Percentiles rank a stretch among this genome's conserved stretches.
Evolutionary conservation across 2,888 invertebrate species (phyloP).

Genomic region (Lycophotia porphyrea): DNA sequence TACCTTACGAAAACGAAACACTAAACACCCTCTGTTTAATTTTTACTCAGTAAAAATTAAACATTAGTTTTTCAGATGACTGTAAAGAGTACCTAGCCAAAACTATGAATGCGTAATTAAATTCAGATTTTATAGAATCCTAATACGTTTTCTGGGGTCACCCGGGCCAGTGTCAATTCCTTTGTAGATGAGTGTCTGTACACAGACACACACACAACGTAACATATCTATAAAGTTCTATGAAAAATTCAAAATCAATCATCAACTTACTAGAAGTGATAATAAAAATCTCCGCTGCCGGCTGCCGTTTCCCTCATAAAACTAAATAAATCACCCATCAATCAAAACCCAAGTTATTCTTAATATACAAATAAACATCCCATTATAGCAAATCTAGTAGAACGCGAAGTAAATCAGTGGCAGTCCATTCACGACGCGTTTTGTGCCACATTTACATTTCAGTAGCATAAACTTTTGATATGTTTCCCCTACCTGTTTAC

Average conservation of each 20-base stretch:
- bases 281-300: constrained; percentile 26
- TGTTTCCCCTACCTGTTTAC: constrained; percentile 87
- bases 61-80: background rate
- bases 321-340: constrained; percentile 38
- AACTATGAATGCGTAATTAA: background rate
- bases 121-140: background rate
- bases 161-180: background rate
- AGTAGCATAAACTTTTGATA: constrained; percentile 84
- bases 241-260: constrained; percentile 1
- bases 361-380: constrained; percentile 24
- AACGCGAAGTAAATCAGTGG: constrained; percentile 40
- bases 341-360: constrained; percentile 27
- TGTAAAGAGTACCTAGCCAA: background rate
- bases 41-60: background rate
- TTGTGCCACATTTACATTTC: constrained; percentile 79
- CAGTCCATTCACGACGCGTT: constrained; percentile 61
- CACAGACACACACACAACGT: background rate
- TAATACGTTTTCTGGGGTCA: background rate
- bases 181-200: background rate
- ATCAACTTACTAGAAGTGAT: constrained; percentile 27
- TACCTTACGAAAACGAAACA: constrained; percentile 20
- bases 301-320: constrained; percentile 1
- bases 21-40: background rate
- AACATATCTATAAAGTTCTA: background rate
- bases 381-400: constrained; percentile 22